A percentile compares a stretch with the other conserved stretches of the same genome.
phyloP scores from a whole-genome alignment of 2,797 vertebrate genomes.

The Hipposideros larvatus region DNA sequence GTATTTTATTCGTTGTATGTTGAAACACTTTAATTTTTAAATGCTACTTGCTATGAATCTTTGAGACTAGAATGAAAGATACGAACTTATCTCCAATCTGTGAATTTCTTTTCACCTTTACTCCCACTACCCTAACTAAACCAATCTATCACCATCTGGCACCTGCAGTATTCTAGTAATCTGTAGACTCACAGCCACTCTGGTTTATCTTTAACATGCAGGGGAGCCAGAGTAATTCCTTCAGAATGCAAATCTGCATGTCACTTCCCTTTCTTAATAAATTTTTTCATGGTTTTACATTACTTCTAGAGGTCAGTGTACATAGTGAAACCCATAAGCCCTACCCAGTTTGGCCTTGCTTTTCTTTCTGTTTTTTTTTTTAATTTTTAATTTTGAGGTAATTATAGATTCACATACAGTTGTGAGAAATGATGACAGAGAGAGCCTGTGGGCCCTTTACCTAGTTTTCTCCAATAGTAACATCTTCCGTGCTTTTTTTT shows the following conservation, averaged over 20 bases:
- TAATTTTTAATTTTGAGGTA: conserved; percentile 44
- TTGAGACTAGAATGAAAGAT: conserved; percentile 24
- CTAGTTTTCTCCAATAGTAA: background rate
- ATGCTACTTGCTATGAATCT: background rate
- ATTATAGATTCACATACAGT: background rate
- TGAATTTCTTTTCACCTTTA: conserved; percentile 37
- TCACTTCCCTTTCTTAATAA: background rate
- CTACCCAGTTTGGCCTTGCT: background rate
- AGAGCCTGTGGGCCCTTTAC: background rate
- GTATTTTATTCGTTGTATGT: background rate
- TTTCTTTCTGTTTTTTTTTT: background rate
- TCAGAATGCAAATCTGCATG: background rate
- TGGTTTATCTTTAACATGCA: background rate
- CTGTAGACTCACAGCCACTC: background rate
- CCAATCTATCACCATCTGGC: background rate
- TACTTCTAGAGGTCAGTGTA: background rate
- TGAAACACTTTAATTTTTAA: conserved; percentile 52
- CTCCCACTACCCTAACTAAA: background rate
- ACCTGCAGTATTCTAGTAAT: background rate
- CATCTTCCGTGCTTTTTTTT: conserved; percentile 30
- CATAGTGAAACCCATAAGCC: background rate
- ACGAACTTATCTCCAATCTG: background rate
- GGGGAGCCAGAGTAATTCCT: conserved; percentile 1
- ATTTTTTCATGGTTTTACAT: background rate
- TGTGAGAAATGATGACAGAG: conserved; percentile 19